phyloP scores from a whole-genome alignment of 2,888 invertebrate genomes.

The Aphidius colemani region DNA sequence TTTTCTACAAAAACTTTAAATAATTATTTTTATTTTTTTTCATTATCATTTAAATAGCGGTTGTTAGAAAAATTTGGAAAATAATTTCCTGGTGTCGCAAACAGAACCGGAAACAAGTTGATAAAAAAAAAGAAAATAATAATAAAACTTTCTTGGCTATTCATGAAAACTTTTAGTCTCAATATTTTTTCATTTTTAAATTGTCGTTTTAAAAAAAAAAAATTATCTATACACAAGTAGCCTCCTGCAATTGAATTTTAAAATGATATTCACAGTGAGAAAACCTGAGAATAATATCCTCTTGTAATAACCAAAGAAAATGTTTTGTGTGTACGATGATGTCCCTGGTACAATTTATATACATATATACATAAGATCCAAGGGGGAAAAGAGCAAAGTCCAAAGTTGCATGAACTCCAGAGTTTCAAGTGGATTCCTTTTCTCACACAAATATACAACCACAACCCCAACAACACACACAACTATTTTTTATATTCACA shows the following conservation, averaged over 20 bases:
- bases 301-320: too few species aligned
- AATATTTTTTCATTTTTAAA: constrained; percentile 10
- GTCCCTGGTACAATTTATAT: too few species aligned
- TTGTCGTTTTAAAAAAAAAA: not conserved
- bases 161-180: constrained; percentile 18
- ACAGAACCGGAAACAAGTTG: constrained; percentile 40
- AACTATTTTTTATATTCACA: too few species aligned
- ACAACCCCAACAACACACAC: too few species aligned
- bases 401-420: constrained; percentile 19
- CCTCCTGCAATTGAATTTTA: not conserved
- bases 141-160: constrained; percentile 54
- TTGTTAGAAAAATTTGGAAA: constrained; percentile 40
- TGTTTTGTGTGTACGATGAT: too few species aligned
- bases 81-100: constrained; percentile 56
- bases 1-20: too few species aligned
- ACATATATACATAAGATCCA: too few species aligned
- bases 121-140: constrained; percentile 34
- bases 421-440: constrained; percentile 15
- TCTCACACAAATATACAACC: not conserved
- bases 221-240: not conserved
- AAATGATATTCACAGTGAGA: not conserved
- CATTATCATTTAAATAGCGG: constrained; percentile 7
- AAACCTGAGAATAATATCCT: not conserved
- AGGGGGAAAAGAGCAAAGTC: constrained; percentile 22
- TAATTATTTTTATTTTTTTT: too few species aligned